phyloP scores from a whole-genome alignment of 2,113 vertebrate genomes.

The Sinocyclocheilus anshuiensis region DNA sequence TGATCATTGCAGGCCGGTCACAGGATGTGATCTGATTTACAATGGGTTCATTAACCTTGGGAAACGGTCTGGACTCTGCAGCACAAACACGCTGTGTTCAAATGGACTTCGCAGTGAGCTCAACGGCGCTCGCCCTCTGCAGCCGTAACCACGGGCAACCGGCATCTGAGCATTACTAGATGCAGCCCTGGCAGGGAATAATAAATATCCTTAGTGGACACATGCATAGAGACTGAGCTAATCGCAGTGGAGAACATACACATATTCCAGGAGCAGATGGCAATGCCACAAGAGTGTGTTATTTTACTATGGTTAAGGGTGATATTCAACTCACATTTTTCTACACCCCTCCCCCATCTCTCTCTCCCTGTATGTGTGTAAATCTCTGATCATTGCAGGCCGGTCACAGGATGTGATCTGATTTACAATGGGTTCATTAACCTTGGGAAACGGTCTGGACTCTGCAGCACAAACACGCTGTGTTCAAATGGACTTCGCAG shows the following conservation, averaged over 20 bases:
- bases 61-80: conserved; percentile 58
- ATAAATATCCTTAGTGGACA: not conserved
- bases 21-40: conserved; percentile 75
- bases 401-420: conserved; percentile 67
- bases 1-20: conserved; percentile 44
- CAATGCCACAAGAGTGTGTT: not conserved
- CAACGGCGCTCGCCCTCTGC: not conserved
- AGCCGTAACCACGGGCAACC: conserved; percentile 48
- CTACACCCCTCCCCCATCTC: conserved; percentile 37
- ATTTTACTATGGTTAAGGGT: conserved; percentile 9
- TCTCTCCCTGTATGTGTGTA: not conserved
- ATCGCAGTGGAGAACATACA: not conserved
- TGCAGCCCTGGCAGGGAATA: conserved; percentile 13
- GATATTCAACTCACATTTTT: conserved; percentile 54
- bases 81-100: conserved; percentile 63
- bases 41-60: conserved; percentile 82
- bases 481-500: conserved; percentile 60
- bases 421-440: conserved; percentile 81
- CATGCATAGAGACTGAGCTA: not conserved
- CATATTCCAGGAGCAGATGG: conserved; percentile 11
- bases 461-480: conserved; percentile 60
- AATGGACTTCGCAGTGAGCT: conserved; percentile 59
- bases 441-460: conserved; percentile 70
- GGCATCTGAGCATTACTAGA: not conserved
- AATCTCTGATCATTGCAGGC: conserved; percentile 55